Evolutionary conservation across 2,113 vertebrate genomes (phyloP), one percentile per base, ranked within the genome.

Genomic region (Clarias gariepinus): DNA sequence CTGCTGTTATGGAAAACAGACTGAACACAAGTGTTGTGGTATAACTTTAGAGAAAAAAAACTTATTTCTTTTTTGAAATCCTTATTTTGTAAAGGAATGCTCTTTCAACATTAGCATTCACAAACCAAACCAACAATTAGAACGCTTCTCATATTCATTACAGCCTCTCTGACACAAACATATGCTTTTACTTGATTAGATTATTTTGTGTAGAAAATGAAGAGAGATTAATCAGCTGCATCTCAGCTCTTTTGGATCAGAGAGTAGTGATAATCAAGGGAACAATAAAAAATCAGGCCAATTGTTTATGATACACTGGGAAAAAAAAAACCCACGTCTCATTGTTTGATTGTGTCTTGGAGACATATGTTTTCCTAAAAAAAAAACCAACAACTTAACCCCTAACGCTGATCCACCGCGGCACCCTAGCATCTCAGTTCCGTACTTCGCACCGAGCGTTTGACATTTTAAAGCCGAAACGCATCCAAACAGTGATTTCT

Each of bases 281-380:
- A 53, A 77, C 41, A 55, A 77, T 77, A 53, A 77, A 74, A 73
- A 74, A 78, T 78, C 76, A 57, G n/a, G 13, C 18, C 57, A 30
- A 78, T 19, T 77, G 74, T 76, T 76, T 76, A 36, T n/a, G 74
- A 78, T 55, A 55, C 52, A 28, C 25, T 55, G n/a, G 47, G 28
- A n/a, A 57, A 78, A 78, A 47, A 47, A 47, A 47, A 47, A 47
- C 2, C 41, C 1, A 9, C 5, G 76, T 23, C 78, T 80, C 55
- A 36, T 47, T 47, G 41, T 47, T 47, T 60, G 78, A 80, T 80
- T 60, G 57, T 58, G n/a, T 19, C 30, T 30, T 21, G 28, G 15
- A 55, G 52, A 58, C 11, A 5, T 78, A 28, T 8, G 1, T 28
- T n/a, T 78, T 78, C 25, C 18, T 12, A 10, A 79, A 58, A 79